A percentile compares a stretch with the other conserved stretches of the same genome.
These are phyloP conservation scores for Yponomeuta evonymella DNA, from an alignment of 2,888 invertebrate genomes.

Conservation along the genomic window DNA sequence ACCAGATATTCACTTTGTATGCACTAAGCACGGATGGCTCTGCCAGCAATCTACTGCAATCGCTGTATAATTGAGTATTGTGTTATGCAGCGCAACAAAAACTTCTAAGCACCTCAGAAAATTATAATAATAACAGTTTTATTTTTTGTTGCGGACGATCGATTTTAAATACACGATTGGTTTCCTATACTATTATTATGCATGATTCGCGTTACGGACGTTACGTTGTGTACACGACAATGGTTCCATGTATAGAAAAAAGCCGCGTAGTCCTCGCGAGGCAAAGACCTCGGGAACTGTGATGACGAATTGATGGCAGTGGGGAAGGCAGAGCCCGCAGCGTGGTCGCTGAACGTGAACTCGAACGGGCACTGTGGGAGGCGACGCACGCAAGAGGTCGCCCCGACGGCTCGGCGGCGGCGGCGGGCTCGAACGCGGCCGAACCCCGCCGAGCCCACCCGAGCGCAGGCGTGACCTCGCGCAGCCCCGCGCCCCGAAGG, in stretches of 20 bases:
- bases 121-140: slow-evolving; percentile 62
- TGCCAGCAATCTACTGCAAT: slow-evolving; percentile 10
- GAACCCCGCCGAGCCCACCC: slow-evolving; percentile 45
- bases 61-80: background rate
- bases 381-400: slow-evolving; percentile 64
- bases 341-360: slow-evolving; percentile 63
- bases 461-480: slow-evolving; percentile 67
- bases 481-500: slow-evolving; percentile 31
- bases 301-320: slow-evolving; percentile 69
- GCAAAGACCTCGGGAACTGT: slow-evolving; percentile 56
- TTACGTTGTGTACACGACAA: slow-evolving; percentile 26
- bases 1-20: slow-evolving; percentile 43
- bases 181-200: slow-evolving; percentile 36
- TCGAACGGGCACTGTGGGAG: slow-evolving; percentile 44
- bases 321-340: slow-evolving; percentile 58
- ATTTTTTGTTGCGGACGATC: slow-evolving; percentile 71
- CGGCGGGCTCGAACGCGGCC: slow-evolving; percentile 43
- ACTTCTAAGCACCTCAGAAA: slow-evolving; percentile 54
- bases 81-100: slow-evolving; percentile 49
- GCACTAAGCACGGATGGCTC: slow-evolving; percentile 68
- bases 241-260: slow-evolving; percentile 14
- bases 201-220: background rate
- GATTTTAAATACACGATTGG: slow-evolving; percentile 57
- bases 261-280: slow-evolving; percentile 41
- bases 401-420: slow-evolving; percentile 44